Base-by-base conservation (phyloP, 2,797 vertebrate species). In the Acanthornis magna region DNA sequence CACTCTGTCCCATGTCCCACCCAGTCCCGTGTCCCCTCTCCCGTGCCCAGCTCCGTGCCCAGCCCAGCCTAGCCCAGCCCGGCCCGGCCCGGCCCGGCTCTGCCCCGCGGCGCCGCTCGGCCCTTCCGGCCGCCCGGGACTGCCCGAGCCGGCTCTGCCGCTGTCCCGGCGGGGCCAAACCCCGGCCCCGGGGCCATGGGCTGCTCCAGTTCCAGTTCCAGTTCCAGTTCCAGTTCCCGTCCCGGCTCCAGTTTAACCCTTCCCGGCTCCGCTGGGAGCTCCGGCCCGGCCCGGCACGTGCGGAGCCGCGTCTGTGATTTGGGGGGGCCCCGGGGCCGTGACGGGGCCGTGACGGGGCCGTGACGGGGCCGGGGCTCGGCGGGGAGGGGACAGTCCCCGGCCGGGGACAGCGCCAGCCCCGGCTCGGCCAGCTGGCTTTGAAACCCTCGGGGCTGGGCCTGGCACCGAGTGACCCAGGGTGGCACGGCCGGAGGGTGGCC, bases 141-240 rank as follows among this genome's bases (percentile, higher is more conserved):
- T 20, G 89, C 36, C 60, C 45, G 7, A 34, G 55, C 92, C 77
- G 18, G 75, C 61, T 65, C 50, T 43, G 40, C 75, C 50, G 40
- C 54, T 45, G 54, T 7, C 61, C 50, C 57, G 19, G 55, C 55
- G 16, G 55, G 72, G 36, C 27, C 58, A 26, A 73, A 54, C 50
- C 74, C 38, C 61, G 51, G 51, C 68, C 88, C 88, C 1, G 85
- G 43, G 95, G 93, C 85, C 93, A 94, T 25, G 79, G 47, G 60
- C 85, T 93, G 95, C 91, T 93, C 95, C 88, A 93, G 70, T 94
- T 91, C 78, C 36, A 36, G 36, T 36, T 93, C 95, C 88, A 93
- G 70, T 94, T 91, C 78, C 36, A 36, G 36, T 36, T 36, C 36
- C 36, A 36, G 36, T 36, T 36, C 36, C 36, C 36, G 36, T 8